These are phyloP conservation scores for Helicoverpa zea DNA, from an alignment of 1,140 invertebrate genomes.

Conservation along the genomic window DNA sequence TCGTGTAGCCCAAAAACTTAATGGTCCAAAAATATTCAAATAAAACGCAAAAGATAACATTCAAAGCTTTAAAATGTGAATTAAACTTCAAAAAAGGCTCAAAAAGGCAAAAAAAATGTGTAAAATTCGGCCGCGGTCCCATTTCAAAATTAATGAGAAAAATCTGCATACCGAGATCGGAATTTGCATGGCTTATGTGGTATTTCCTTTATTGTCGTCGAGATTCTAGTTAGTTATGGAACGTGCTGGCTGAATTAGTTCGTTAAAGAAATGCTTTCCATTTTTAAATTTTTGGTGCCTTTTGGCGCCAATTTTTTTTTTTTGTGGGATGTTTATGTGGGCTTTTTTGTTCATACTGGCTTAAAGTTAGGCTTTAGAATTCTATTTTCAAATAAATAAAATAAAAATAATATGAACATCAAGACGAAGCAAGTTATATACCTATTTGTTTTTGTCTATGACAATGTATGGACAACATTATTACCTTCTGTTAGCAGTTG, in stretches of 20 bases:
- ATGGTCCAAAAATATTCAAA: neutral
- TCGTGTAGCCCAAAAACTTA: neutral
- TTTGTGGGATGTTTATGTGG: neutral
- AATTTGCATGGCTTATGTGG: conserved; percentile 43
- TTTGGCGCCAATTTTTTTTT: neutral
- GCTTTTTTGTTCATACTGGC: no score
- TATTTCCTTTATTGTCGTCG: conserved; percentile 37
- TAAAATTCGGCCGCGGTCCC: conserved; percentile 4
- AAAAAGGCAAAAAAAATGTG: conserved; percentile 14
- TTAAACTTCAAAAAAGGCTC: conserved; percentile 23
- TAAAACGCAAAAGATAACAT: conserved; percentile 1
- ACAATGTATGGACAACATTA: no score
- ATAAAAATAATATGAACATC: neutral
- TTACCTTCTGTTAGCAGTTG: no score
- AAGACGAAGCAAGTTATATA: no score
- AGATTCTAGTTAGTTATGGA: conserved; percentile 2
- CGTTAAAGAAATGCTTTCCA: neutral
- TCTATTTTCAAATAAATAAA: neutral
- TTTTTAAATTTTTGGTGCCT: neutral
- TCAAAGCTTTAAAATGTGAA: conserved; percentile 8
- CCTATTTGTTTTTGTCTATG: no score
- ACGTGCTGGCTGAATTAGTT: conserved; percentile 22
- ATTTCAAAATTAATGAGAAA: conserved; percentile 48
- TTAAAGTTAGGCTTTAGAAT: no score
- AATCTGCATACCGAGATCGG: conserved; percentile 42